phyloP scores from a whole-genome alignment of 2,888 invertebrate species.

The Conomelus anceps region DNA sequence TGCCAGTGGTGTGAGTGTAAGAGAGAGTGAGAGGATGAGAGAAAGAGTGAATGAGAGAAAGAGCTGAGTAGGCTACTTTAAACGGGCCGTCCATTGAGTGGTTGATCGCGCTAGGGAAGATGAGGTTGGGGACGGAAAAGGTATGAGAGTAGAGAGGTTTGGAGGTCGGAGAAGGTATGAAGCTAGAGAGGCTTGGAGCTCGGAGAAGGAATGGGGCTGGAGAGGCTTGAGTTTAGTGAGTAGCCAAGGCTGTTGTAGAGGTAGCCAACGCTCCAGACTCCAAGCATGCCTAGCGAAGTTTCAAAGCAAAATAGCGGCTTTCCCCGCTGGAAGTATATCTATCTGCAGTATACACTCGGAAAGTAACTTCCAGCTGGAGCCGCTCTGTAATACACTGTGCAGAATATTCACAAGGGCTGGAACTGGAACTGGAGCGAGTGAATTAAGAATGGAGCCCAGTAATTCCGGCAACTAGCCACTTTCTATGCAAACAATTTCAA shows the following conservation, averaged over 20 bases:
- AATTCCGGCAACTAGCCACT: background rate
- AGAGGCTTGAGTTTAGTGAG: too few relatives aligned
- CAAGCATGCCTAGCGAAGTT: background rate
- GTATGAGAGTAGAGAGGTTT: too few relatives aligned
- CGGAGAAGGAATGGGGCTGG: too few relatives aligned
- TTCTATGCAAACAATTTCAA: background rate
- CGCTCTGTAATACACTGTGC: background rate
- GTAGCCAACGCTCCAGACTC: too few relatives aligned
- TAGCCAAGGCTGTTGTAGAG: too few relatives aligned
- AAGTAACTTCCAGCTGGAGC: background rate
- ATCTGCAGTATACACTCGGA: background rate
- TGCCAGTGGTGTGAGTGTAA: background rate
- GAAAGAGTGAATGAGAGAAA: background rate
- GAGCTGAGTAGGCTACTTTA: too few relatives aligned
- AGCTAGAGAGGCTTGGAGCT: too few relatives aligned
- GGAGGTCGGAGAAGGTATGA: too few relatives aligned
- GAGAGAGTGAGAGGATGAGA: background rate
- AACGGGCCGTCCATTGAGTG: too few relatives aligned
- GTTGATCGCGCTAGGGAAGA: too few relatives aligned
- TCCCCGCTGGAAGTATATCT: background rate
- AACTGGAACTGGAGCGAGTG: background rate
- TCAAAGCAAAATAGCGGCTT: background rate
- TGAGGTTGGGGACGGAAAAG: too few relatives aligned
- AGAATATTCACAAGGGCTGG: background rate
- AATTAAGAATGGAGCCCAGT: background rate